phyloP scores from a whole-genome alignment of 2,113 vertebrate genomes.

The Anarrhichthys ocellatus region DNA sequence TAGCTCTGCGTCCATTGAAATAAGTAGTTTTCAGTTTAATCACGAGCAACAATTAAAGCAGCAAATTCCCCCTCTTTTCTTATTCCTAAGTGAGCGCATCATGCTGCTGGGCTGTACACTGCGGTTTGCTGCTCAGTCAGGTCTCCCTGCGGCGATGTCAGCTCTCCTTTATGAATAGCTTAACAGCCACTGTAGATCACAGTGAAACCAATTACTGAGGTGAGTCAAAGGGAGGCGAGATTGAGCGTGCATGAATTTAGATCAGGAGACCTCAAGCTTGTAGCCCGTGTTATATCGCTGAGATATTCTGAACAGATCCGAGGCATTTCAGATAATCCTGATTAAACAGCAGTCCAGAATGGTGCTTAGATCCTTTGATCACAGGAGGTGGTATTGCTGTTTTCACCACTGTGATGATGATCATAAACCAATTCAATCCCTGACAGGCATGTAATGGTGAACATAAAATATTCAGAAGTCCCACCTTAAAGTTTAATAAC shows the following conservation, averaged over 20 bases:
- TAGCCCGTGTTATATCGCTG: conserved; percentile 28
- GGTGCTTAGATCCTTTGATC: conserved; percentile 44
- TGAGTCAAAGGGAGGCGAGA: conserved; percentile 68
- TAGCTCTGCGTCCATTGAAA: conserved; percentile 29
- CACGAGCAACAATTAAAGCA: conserved; percentile 42
- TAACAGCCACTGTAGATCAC: conserved; percentile 71
- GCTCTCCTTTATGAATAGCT: conserved; percentile 73
- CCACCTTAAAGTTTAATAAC: conserved; percentile 38
- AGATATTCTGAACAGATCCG: conserved; percentile 38
- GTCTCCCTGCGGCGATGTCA: conserved; percentile 53
- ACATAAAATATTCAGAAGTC: conserved; percentile 50
- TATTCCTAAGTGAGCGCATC: conserved; percentile 57
- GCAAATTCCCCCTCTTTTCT: conserved; percentile 27
- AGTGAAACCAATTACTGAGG: conserved; percentile 75
- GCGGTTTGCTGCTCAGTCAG: conserved; percentile 47
- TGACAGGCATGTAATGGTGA: conserved; percentile 10
- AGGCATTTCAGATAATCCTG: conserved; percentile 48
- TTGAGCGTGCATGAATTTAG: conserved; percentile 48
- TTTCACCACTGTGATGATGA: conserved; percentile 16
- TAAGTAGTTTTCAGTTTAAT: conserved; percentile 47
- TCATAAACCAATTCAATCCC: conserved; percentile 27
- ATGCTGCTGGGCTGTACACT: conserved; percentile 27
- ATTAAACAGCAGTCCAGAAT: conserved; percentile 34
- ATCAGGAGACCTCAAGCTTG: conserved; percentile 45
- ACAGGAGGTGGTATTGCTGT: conserved; percentile 17